Percentiles rank a stretch among this genome's conserved stretches.
phyloP scores from a whole-genome alignment of 92 coral and sea anemone genomes.

The Porites evermanni region DNA sequence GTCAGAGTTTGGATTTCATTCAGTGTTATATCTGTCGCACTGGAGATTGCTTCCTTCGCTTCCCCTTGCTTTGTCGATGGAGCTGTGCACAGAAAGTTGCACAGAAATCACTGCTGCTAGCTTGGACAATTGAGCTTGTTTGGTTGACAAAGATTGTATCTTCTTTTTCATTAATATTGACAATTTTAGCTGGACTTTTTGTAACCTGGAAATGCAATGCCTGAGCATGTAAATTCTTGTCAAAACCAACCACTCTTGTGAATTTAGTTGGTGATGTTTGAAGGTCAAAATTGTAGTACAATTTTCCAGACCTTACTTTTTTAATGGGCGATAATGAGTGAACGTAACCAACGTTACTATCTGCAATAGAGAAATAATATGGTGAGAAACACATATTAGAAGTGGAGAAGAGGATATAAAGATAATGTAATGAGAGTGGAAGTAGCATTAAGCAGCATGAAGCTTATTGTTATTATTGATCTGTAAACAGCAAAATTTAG shows the following conservation, averaged over 20 bases:
- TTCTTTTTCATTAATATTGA: conserved; percentile 1
- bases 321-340: too few species aligned
- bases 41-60: not conserved
- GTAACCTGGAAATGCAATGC: conserved; percentile 18
- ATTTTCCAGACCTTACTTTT: too few species aligned
- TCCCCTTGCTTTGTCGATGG: conserved; percentile 6
- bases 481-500: too few species aligned
- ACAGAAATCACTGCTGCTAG: not conserved
- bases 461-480: too few species aligned
- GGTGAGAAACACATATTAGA: too few species aligned
- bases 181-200: conserved; percentile 18
- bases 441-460: too few species aligned
- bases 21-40: conserved; percentile 39
- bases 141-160: not conserved
- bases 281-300: not conserved
- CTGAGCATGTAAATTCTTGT: conserved; percentile 10
- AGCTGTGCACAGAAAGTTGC: not conserved
- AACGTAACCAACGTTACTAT: too few species aligned
- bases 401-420: too few species aligned
- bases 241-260: conserved; percentile 12
- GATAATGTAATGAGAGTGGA: too few species aligned
- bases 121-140: not conserved
- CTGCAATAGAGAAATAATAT: too few species aligned
- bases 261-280: conserved; percentile 1
- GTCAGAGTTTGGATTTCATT: conserved; percentile 23